These are phyloP conservation scores for Serinus canaria DNA, from an alignment of 2,113 vertebrate species.

Conservation along the genomic window DNA sequence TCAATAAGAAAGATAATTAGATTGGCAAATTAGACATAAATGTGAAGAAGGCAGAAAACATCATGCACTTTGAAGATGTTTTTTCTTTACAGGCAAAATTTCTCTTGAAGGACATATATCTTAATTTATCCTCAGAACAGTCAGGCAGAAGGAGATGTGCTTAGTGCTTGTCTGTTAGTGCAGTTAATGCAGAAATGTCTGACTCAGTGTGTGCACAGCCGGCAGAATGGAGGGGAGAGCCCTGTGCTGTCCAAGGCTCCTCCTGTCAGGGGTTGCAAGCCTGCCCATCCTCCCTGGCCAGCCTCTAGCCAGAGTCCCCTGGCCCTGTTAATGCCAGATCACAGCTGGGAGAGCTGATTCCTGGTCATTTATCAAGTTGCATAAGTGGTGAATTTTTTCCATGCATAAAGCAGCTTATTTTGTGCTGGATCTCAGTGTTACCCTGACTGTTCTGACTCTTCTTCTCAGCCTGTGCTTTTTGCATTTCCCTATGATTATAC, in stretches of 20 bases:
- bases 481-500: not conserved
- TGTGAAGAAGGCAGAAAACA: not conserved
- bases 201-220: rapidly evolving
- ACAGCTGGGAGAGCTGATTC: not conserved
- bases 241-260: rapidly evolving
- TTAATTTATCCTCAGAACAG: not conserved
- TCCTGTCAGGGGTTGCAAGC: not conserved
- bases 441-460: not conserved
- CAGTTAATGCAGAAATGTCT: not conserved
- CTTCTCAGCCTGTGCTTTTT: not conserved
- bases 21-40: not conserved
- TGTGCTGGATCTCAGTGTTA: not conserved
- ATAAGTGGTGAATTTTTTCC: not conserved
- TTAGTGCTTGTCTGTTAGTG: not conserved
- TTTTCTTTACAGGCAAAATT: not conserved
- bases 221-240: not conserved
- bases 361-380: not conserved
- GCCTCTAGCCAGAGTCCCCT: not conserved
- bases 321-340: not conserved
- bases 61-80: not conserved
- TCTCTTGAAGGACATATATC: not conserved
- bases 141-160: not conserved
- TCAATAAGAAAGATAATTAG: not conserved
- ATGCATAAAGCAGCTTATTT: not conserved
- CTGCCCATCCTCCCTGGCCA: not conserved